phyloP scores from a whole-genome alignment of 2,888 invertebrate species.

The Parascotia fuliginaria region DNA sequence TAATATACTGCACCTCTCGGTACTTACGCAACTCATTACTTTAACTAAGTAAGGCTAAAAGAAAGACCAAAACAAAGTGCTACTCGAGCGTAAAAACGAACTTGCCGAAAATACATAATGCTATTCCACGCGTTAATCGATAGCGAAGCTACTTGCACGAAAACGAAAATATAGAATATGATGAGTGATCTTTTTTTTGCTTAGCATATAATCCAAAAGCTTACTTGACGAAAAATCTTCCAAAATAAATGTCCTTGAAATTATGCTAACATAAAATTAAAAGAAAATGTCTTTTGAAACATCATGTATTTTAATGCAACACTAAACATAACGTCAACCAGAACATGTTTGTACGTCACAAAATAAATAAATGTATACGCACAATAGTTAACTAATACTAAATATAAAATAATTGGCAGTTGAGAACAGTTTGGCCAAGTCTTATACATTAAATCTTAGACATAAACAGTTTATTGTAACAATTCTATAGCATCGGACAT shows the following conservation, averaged over 20 bases:
- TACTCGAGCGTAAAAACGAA: conserved; percentile 36
- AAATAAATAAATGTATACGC: conserved; percentile 58
- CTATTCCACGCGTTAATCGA: conserved; percentile 42
- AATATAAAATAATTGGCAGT: conserved; percentile 74
- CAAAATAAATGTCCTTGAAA: conserved; percentile 81
- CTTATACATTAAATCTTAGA: conserved; percentile 45
- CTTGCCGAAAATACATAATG: conserved; percentile 28
- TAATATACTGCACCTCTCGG: conserved; percentile 65
- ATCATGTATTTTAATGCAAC: conserved; percentile 78
- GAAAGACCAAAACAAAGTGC: conserved; percentile 59
- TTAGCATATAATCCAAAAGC: conserved; percentile 50
- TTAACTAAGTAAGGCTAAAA: conserved; percentile 47
- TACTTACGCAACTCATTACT: conserved; percentile 55
- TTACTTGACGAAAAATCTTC: conserved; percentile 71
- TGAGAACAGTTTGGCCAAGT: conserved; percentile 64
- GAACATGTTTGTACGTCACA: conserved; percentile 61
- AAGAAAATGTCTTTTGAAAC: conserved; percentile 65
- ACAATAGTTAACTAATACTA: conserved; percentile 50
- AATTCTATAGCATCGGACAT: conserved; percentile 13
- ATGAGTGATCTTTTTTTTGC: conserved; percentile 45
- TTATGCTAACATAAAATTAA: conserved; percentile 62
- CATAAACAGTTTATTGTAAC: conserved; percentile 31
- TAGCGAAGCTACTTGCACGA: conserved; percentile 77
- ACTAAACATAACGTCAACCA: conserved; percentile 76
- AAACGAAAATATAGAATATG: conserved; percentile 55